Conservation (phyloP, 1,140 invertebrate genomes). For the Neodiprion lecontei region DNA sequence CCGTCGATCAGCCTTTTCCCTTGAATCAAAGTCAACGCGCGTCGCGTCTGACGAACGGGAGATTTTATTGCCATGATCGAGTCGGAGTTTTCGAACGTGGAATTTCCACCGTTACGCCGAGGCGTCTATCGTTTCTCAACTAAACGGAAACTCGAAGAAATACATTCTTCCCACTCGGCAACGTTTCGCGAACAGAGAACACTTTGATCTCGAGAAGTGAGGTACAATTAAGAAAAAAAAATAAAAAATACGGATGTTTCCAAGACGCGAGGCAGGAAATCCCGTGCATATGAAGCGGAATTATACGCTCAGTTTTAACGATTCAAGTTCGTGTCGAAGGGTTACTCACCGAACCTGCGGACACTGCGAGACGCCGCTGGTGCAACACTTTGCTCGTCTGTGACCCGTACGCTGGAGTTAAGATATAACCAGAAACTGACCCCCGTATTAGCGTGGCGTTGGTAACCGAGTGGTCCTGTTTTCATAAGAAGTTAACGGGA, state of each 20-base stretch:
- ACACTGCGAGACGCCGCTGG: neutral
- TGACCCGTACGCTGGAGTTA: neutral
- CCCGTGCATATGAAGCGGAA: too few relatives aligned
- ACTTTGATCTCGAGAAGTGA: neutral
- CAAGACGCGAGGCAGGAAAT: too few relatives aligned
- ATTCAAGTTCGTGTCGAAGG: neutral
- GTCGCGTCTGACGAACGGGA: neutral
- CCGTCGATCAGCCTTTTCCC: neutral
- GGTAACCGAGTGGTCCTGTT: neutral
- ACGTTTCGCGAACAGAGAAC: slow-evolving; percentile 17
- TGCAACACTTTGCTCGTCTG: neutral
- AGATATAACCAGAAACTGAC: neutral
- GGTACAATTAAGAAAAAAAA: neutral
- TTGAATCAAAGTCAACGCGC: slow-evolving; percentile 1
- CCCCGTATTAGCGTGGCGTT: neutral
- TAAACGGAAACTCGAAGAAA: too few relatives aligned
- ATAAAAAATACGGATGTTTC: slow-evolving; percentile 7
- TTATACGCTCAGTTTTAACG: neutral
- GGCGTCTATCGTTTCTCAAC: too few relatives aligned
- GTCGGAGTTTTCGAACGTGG: neutral
- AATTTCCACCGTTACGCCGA: too few relatives aligned
- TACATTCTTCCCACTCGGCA: too few relatives aligned
- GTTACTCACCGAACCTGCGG: neutral
- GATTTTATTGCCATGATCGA: neutral
- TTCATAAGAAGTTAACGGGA: neutral